phyloP scores from a whole-genome alignment of 2,797 vertebrate species.

The Eremophila alpestris region DNA sequence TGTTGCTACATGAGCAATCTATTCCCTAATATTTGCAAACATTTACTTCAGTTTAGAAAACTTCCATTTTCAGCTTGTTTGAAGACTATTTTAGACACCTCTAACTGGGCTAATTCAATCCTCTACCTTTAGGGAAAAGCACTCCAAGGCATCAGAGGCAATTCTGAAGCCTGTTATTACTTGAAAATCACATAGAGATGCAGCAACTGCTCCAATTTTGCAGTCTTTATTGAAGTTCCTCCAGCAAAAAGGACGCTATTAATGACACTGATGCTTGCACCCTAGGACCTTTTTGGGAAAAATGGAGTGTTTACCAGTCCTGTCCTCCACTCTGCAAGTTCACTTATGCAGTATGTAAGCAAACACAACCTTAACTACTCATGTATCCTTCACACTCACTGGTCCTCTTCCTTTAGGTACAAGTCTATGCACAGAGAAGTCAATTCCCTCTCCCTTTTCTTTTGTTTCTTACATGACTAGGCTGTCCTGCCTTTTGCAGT shows the following conservation, averaged over 20 bases:
- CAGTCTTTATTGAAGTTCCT: neutral
- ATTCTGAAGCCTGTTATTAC: neutral
- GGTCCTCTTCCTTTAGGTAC: neutral
- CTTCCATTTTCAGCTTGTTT: neutral
- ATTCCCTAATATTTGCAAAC: neutral
- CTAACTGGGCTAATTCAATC: neutral
- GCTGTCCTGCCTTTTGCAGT: neutral
- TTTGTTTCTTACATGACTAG: neutral
- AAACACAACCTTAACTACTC: neutral
- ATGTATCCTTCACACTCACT: fast-evolving
- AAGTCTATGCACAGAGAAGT: neutral
- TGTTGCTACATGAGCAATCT: neutral
- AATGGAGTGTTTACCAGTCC: neutral
- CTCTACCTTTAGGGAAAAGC: neutral
- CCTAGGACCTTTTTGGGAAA: neutral
- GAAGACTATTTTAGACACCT: neutral
- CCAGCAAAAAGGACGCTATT: neutral
- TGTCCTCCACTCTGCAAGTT: neutral
- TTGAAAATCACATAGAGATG: neutral
- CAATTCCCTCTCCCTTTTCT: neutral
- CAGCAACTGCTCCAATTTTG: neutral
- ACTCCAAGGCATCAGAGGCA: neutral
- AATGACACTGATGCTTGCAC: neutral
- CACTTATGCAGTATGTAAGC: neutral
- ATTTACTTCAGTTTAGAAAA: neutral